phyloP scores from a whole-genome alignment of 2,888 invertebrate species.

The Acrobeloides nanus region DNA sequence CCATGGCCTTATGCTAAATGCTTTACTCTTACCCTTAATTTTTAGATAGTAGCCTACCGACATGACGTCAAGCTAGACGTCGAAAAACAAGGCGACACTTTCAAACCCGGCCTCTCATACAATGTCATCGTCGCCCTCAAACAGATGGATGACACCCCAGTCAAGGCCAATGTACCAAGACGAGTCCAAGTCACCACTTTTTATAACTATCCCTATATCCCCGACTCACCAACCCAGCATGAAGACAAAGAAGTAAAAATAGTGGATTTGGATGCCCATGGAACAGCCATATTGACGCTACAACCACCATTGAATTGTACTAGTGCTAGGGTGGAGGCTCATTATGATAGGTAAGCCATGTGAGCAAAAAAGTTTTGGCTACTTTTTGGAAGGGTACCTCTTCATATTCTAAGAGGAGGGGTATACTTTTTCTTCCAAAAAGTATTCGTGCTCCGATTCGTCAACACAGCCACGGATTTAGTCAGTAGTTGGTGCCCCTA shows the following conservation, averaged over 20 bases:
- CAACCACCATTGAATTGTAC: slow-evolving; percentile 49
- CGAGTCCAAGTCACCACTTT: slow-evolving; percentile 48
- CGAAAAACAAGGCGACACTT: slow-evolving; percentile 74
- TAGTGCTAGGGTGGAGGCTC: slow-evolving; percentile 42
- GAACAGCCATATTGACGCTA: slow-evolving; percentile 42
- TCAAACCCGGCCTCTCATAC: slow-evolving; percentile 78
- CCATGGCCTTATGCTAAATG: no score
- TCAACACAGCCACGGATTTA: no score
- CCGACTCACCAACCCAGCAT: slow-evolving; percentile 31
- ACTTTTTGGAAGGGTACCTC: no score
- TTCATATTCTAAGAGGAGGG: no score
- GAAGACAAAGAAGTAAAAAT: slow-evolving; percentile 47
- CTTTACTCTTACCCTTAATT: no score
- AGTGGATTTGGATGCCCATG: slow-evolving; percentile 50
- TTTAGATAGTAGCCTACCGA: slow-evolving; percentile 68
- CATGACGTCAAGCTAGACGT: slow-evolving; percentile 70
- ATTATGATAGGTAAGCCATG: slow-evolving; percentile 14
- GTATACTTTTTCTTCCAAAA: no score
- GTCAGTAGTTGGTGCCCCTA: no score
- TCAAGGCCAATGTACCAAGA: slow-evolving; percentile 44
- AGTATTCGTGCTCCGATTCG: no score
- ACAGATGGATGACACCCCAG: slow-evolving; percentile 45
- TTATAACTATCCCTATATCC: slow-evolving; percentile 49
- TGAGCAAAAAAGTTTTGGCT: no score
- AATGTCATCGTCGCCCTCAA: slow-evolving; percentile 63